Percentiles rank a stretch among this genome's conserved stretches.
Conservation (phyloP, 2,113 vertebrate species). For the Boulengeromyrus knoepffleri region DNA sequence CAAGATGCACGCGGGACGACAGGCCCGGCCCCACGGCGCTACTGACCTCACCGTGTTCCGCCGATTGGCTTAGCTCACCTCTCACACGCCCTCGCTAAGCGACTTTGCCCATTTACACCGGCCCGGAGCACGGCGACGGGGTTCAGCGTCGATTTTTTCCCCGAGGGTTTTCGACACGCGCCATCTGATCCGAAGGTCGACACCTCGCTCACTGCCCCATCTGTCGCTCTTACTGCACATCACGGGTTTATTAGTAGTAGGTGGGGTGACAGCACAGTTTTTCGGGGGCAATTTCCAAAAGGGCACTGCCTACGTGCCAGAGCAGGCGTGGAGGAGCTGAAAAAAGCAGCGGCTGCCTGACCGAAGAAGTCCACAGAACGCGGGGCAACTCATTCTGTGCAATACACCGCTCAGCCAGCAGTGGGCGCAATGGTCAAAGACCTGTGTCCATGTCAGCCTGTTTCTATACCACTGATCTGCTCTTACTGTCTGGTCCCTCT, state of each 20-base stretch:
- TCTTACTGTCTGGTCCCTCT: neutral
- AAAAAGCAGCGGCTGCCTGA: neutral
- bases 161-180: neutral
- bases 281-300: neutral
- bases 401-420: neutral
- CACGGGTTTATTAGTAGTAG: neutral
- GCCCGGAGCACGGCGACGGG: neutral
- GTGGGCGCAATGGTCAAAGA: neutral
- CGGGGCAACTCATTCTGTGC: neutral
- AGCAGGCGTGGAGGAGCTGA: neutral
- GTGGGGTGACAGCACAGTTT: neutral
- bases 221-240: neutral
- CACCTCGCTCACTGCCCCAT: neutral
- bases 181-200: neutral
- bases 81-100: neutral
- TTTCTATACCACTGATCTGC: neutral
- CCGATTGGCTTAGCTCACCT: neutral
- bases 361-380: neutral
- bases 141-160: neutral
- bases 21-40: neutral
- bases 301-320: neutral
- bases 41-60: neutral
- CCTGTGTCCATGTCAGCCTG: neutral
- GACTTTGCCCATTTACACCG: neutral
- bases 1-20: neutral